Base-by-base conservation (phyloP, 2,797 vertebrate genomes). In the Danio jaintianensis region DNA sequence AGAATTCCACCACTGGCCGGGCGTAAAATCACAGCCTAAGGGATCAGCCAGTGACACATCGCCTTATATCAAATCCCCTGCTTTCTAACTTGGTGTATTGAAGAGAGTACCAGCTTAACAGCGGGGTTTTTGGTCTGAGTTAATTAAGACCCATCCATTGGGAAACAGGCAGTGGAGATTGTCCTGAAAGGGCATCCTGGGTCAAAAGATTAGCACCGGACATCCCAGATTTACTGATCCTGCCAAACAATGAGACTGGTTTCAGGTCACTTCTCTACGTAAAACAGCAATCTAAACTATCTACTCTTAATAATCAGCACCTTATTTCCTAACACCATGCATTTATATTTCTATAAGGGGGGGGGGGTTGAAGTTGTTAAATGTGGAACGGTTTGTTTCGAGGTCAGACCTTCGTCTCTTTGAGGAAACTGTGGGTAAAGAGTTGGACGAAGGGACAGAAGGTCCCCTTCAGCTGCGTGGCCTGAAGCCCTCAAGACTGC, bases 191-290 rank as follows among this genome's bases (percentile, higher is more conserved):
- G 85, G 85, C 87, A 83, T 88, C 85, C 87, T 84, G 83, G 91
- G 91, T 91, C 91, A 91, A 88, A 90, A 73, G 90, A 93, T 93
- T 93, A 92, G 80, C 84, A 90, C 89, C 88, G 88, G 91, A 92
- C 91, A 90, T 93, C 92, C 89, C 87, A 82, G 87, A 89, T 92
- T 90, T 88, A 87, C 88, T 86, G 87, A 87, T 90, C 89, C 85
- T 75, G 67, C 58, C 58, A 55, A 83, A 90, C 87, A 90, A 91
- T 89, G 86, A 86, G 79, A 10, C 79, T 58, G 85, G 84, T 84
- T 79, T 86, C 87, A 90, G 85, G 64, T 84, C 81, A 78, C 70
- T 64, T 7, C 43, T 83, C 77, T 72, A 77, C 70, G 47, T 62
- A 16, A 66, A 38, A 11, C 15, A 55, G 43, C 40, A 67, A 72